Conservation (phyloP, 2,797 vertebrate species). For the Sciurus carolinensis region DNA sequence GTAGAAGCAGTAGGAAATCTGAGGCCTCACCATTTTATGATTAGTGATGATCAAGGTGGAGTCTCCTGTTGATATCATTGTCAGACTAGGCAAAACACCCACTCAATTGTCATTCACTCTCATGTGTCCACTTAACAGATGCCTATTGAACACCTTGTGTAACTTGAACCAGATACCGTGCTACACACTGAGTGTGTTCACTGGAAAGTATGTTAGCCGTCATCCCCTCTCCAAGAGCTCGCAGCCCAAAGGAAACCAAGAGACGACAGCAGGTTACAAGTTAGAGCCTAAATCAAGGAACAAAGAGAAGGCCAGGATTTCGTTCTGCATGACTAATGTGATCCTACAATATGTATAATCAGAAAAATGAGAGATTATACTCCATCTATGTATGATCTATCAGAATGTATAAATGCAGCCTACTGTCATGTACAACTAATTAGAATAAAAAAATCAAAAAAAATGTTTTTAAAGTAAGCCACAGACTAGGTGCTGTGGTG, state of each 20-base stretch:
- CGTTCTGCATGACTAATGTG: too few species aligned
- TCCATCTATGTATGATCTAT: too few species aligned
- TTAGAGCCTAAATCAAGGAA: not conserved
- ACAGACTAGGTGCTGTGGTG: too few species aligned
- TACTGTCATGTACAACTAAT: too few species aligned
- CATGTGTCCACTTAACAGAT: not conserved
- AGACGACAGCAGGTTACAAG: not conserved
- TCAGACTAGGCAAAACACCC: not conserved
- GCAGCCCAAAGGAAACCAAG: not conserved
- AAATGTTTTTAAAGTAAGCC: too few species aligned
- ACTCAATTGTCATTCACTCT: not conserved
- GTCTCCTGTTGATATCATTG: not conserved
- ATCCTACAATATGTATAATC: too few species aligned
- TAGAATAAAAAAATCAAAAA: too few species aligned
- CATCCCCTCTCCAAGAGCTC: not conserved
- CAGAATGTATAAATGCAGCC: too few species aligned
- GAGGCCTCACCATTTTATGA: not conserved
- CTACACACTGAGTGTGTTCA: constrained; percentile 6
- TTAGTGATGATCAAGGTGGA: not conserved
- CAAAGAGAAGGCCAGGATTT: not conserved
- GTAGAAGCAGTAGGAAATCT: not conserved
- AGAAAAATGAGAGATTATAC: too few species aligned
- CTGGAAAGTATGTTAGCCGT: not conserved
- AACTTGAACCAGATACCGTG: not conserved
- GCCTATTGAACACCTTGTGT: not conserved